Conservation (phyloP, 2,113 vertebrate genomes). For the Callaeas wilsoni region DNA sequence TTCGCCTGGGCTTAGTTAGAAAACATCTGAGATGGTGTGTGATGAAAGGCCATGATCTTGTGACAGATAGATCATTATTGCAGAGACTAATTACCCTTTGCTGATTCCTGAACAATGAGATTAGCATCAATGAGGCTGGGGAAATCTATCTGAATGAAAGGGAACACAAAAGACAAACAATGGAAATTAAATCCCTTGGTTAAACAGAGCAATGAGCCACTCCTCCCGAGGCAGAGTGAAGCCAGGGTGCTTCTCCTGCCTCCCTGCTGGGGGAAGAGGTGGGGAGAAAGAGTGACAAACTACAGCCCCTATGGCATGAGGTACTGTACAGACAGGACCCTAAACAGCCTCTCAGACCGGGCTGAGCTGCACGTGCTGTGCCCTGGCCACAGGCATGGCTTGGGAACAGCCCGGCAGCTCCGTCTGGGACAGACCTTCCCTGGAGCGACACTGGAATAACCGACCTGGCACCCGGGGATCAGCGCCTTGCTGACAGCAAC, state of each 20-base stretch:
- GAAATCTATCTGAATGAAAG: not conserved
- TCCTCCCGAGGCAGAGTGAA: not conserved
- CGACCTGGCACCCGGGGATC: rapidly evolving
- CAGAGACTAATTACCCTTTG: constrained; percentile 7
- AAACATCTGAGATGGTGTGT: not conserved
- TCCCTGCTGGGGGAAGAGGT: not conserved
- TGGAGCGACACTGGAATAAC: not conserved
- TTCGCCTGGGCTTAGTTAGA: rapidly evolving
- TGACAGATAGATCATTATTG: not conserved
- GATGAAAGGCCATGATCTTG: not conserved
- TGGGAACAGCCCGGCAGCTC: not conserved
- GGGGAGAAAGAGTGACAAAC: not conserved
- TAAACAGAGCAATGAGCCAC: not conserved
- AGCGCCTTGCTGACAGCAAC: rapidly evolving
- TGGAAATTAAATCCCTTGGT: constrained; percentile 4
- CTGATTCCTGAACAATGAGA: constrained; percentile 2
- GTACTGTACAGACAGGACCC: not conserved
- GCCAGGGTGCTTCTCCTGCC: not conserved
- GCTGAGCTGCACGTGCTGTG: not conserved
- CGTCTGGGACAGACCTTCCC: not conserved
- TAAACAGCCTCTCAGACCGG: rapidly evolving
- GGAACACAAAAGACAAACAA: not conserved
- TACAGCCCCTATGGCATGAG: not conserved
- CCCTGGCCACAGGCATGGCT: not conserved
- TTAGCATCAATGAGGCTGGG: not conserved